Evolutionary conservation across 1,140 invertebrate species (phyloP).

Genomic region (Oedothorax gibbosus): DNA sequence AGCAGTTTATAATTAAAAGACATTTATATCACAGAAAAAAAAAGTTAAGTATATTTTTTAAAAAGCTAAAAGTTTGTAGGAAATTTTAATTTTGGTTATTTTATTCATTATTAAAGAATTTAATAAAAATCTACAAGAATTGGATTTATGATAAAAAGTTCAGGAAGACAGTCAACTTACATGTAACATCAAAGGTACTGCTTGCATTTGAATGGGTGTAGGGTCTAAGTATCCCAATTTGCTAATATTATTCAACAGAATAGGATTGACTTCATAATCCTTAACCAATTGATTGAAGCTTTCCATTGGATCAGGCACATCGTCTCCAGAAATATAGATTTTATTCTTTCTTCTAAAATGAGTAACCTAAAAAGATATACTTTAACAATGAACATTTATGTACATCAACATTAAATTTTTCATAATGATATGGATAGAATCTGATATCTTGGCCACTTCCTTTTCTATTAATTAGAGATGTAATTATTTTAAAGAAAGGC

Average conservation of each 20-base stretch:
- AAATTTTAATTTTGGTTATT: too few species aligned
- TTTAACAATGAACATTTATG: neutral
- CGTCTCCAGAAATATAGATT: conserved; percentile 82
- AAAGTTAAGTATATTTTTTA: too few species aligned
- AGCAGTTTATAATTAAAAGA: too few species aligned
- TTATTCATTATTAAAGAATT: too few species aligned
- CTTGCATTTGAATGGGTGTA: conserved; percentile 95
- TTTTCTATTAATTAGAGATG: neutral
- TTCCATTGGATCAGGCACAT: conserved; percentile 80
- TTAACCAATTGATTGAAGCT: conserved; percentile 76
- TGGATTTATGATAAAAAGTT: too few species aligned
- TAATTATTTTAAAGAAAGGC: neutral
- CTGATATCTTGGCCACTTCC: neutral
- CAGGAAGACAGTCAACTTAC: conserved; percentile 29
- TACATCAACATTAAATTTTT: neutral
- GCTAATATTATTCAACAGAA: conserved; percentile 80
- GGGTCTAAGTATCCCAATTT: conserved; percentile 82
- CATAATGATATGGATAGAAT: neutral
- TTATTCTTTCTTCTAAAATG: conserved; percentile 79
- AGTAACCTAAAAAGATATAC: conserved; percentile 75
- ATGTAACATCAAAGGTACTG: conserved; percentile 85
- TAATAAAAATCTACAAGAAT: too few species aligned
- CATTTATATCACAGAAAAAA: too few species aligned
- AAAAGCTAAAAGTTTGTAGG: too few species aligned
- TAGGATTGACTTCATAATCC: conserved; percentile 73